Evolutionary conservation across 1,140 invertebrate genomes (phyloP).

Genomic region (Cephus cinctus): DNA sequence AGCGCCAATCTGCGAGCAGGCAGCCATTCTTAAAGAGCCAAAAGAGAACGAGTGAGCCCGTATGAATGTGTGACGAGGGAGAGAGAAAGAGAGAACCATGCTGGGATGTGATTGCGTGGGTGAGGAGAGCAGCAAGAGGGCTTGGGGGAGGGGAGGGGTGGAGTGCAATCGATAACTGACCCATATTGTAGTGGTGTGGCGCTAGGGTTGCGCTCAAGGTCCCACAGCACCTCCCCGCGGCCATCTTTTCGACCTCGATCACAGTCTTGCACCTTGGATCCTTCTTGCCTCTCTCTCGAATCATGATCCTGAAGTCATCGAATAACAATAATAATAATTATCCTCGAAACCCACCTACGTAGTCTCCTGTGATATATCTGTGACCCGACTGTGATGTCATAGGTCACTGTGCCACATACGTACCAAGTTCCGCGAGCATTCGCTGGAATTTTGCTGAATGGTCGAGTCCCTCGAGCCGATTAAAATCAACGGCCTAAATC

Average conservation of each 20-base stretch:
- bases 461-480: constrained; percentile 39
- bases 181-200: constrained; percentile 56
- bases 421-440: too few species aligned
- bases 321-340: too few species aligned
- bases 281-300: constrained; percentile 5
- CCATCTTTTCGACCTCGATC: too few species aligned
- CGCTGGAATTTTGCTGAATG: constrained; percentile 36
- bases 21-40: too few species aligned
- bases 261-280: too few species aligned
- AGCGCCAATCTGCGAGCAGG: too few species aligned
- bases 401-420: constrained; percentile 17
- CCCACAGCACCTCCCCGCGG: too few species aligned
- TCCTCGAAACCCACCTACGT: constrained; percentile 12
- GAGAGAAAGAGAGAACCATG: constrained; percentile 3
- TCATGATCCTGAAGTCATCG: constrained; percentile 9
- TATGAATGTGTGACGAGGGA: too few species aligned
- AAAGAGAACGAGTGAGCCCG: too few species aligned
- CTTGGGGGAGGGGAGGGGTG: too few species aligned
- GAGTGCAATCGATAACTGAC: constrained; percentile 55
- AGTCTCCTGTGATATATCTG: constrained; percentile 7
- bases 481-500: constrained; percentile 55
- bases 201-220: too few species aligned
- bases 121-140: background rate
- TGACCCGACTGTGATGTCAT: constrained; percentile 18
- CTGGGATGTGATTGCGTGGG: background rate